Evolutionary conservation across 2,797 vertebrate genomes (phyloP), one percentile per base, ranked within the genome.

Genomic region (Poeciliopsis gracilis): DNA sequence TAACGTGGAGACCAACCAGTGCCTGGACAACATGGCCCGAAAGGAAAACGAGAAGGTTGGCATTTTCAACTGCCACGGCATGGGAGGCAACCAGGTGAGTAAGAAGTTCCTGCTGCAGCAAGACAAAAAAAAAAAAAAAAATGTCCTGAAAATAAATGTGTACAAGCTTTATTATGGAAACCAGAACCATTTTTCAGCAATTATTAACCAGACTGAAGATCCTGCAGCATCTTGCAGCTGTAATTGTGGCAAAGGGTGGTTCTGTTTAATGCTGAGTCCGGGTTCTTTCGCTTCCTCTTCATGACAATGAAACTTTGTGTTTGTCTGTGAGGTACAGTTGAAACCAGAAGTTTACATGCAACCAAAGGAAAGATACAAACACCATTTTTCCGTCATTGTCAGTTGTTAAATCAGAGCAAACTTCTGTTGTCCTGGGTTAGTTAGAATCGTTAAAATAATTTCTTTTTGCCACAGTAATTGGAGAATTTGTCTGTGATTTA

Each of bases 31-130:
- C 92, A 99, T 99, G 98, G 98, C 98, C 85, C 97, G 98, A 86
- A 99, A 99, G 90, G 98, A 99, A 92, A 99, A 99, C n/a, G 98
- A 99, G 93, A 99, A 99, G 95, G 98, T 99, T 81, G 98, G 98
- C 90, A 99, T 99, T 90, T 99, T 99, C 91, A 99, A 99, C 94
- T 99, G 98, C 88, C 98, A 99, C n/a, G 98, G 98, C 93, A 99
- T 99, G 98, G 98, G 98, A 90, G 98, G 98, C 86, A 99, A 99
- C 95, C 98, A 99, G 97, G 98, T 99, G 90, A 75, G 28, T 53
- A 20, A 45, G 6, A 8, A 2, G 5, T 8, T 70, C 2, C 41
- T 70, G 41, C 41, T 45, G 66, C 23, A 67, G 12, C 23, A 25
- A 41, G 38, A 8, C 7, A 41, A 41, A 23, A 25, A 51, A 20